A percentile compares a stretch with the other conserved stretches of the same genome.
phyloP scores from a whole-genome alignment of 2,113 vertebrate genomes.

The Fukomys damarensis region DNA sequence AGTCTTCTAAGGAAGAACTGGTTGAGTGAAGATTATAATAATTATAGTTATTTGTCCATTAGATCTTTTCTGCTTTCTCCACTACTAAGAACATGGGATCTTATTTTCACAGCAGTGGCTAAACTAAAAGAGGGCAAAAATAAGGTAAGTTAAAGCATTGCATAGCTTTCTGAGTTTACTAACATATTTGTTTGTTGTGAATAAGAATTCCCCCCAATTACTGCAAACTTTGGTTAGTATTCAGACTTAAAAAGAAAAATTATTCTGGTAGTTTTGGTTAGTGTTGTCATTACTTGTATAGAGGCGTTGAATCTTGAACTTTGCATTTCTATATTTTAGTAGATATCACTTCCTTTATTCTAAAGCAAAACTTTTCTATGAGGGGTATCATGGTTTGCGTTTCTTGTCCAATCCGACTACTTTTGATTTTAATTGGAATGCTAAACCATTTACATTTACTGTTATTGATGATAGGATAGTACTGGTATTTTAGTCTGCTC shows the following conservation, averaged over 20 bases:
- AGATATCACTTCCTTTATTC: neutral
- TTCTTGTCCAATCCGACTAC: neutral
- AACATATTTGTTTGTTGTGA: neutral
- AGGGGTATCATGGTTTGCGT: neutral
- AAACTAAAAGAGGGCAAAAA: neutral
- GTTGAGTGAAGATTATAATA: neutral
- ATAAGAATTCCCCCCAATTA: neutral
- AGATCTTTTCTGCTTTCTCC: neutral
- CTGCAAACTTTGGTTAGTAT: neutral
- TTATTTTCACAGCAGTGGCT: neutral
- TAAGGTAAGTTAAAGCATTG: neutral
- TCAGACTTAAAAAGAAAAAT: neutral
- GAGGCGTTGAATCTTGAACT: neutral
- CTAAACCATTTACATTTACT: neutral
- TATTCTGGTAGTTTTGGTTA: neutral
- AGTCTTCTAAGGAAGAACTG: neutral
- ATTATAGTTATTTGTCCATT: neutral
- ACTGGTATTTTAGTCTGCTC: neutral
- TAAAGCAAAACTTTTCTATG: neutral
- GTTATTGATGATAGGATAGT: neutral
- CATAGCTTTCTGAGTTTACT: neutral
- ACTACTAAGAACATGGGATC: neutral
- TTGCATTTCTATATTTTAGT: neutral
- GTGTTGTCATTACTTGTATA: neutral
- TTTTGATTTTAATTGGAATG: neutral